phyloP scores from a whole-genome alignment of 2,113 vertebrate species.

The Thamnaconus septentrionalis region DNA sequence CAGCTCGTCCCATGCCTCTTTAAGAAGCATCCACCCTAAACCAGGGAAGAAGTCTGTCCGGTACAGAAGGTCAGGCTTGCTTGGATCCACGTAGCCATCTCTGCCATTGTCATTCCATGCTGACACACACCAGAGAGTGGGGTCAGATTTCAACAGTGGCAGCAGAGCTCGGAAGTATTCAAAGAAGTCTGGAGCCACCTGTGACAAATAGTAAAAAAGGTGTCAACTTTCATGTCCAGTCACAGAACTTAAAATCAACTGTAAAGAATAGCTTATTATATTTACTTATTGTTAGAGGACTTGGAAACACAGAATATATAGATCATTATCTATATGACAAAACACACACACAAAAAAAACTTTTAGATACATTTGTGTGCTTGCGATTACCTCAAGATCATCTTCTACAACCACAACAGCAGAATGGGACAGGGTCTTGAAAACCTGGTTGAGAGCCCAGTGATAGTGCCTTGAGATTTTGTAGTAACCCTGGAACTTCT shows the following conservation, averaged over 20 bases:
- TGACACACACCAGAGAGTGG: constrained; percentile 87
- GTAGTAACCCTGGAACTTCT: constrained; percentile 94
- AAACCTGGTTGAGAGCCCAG: constrained; percentile 91
- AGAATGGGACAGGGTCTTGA: constrained; percentile 75
- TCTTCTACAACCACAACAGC: constrained; percentile 93
- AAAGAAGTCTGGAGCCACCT: constrained; percentile 92
- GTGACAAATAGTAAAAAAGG: constrained; percentile 20
- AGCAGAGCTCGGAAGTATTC: constrained; percentile 88
- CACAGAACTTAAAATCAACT: background rate
- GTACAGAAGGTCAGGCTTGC: constrained; percentile 78
- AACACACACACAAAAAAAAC: too few relatives aligned
- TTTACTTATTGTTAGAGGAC: too few relatives aligned
- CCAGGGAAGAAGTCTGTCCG: constrained; percentile 95
- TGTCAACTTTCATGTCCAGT: background rate
- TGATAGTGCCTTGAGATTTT: constrained; percentile 90
- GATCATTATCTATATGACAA: too few relatives aligned
- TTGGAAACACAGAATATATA: too few relatives aligned
- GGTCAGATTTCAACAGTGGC: constrained; percentile 77
- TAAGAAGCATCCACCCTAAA: constrained; percentile 87
- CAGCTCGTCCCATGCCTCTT: constrained; percentile 86
- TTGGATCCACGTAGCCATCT: constrained; percentile 81
- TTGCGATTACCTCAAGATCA: constrained; percentile 82
- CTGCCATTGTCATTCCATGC: constrained; percentile 97
- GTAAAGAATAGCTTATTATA: background rate
- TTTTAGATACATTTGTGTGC: too few relatives aligned